Evolutionary conservation across 2,888 invertebrate species (phyloP), one percentile per base, ranked within the genome.

Genomic region (Nowickia ferox): DNA sequence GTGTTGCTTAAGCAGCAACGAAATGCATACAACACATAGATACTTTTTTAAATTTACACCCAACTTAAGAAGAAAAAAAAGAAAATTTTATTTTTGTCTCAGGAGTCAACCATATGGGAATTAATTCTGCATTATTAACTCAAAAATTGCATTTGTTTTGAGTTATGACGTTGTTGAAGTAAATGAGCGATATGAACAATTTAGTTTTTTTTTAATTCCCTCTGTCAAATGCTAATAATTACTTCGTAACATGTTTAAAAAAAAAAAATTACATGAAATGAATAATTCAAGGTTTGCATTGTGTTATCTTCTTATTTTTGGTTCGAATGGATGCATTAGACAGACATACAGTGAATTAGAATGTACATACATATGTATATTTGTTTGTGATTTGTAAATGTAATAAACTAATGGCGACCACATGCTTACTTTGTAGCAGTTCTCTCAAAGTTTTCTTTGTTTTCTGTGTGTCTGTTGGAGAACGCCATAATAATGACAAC

Each of bases 211-310:
- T 51, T 68, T 53, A 30, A 38, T 57, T 59, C 59, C 46, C 61
- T 59, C 59, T 81, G 68, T 81, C 71, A 72, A 72, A 69, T 69
- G 48, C 72, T 72, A 77, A 74, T 77, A 84, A 81, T 81, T 77
- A 84, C 68, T 81, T 81, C 11, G 53, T 40, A 55, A 38, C 61
- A 77, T 81, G 68, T 77, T 72, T 77, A 48, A 71, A 72, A 79
- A 48, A 71, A 72, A 79, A 53, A 59, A 75, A 76, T 76, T 53
- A 72, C 72, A 84, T 66, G 72, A 65, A 80, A 74, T 81, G 77
- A 81, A 81, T 77, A 48, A 81, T 84, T 84, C 81, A 84, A 84
- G 84, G 84, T 80, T 84, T 79, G 75, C 51, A 38, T 68, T 48
- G 19, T 48, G 48, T 17, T 11, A 61, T 59, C 9, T 68, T 38